Evolutionary conservation across 2,797 vertebrate genomes (phyloP), one percentile per base, ranked within the genome.

Genomic region (Zenarchopterus dispar): DNA sequence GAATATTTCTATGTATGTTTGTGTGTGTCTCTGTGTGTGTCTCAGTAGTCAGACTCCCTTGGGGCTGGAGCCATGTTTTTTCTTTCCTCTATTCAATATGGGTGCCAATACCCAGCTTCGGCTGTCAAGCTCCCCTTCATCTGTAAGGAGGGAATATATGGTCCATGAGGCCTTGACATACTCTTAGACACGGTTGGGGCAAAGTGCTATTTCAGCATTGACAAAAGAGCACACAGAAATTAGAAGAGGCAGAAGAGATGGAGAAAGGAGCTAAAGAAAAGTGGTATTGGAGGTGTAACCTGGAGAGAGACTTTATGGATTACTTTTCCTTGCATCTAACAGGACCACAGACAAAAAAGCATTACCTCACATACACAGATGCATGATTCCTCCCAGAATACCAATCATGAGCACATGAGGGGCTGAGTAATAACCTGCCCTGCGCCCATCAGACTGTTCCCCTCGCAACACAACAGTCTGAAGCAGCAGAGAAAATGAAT

Each of bases 251-350:
- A 36, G 33, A 36, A 13, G 33, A 36, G 26, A 22, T 13, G 1
- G 24, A 19, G 33, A 44, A 56, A 55, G 28, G 62, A 63, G 59
- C 45, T 55, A 50, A 36, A 36, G 6, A 36, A 13, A 36, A 36
- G 2, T 10, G 11, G 9, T 36, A 36, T 4, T 10, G 33, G 56
- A 62, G 57, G 41, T 50, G n/a, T 45, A 11, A 66, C 52, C 41
- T 62, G 71, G 46, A 56, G 67, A 73, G 67, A 60, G 56, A 65
- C 33, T 60, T 70, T 55, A 77, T 73, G 60, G 77, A 82, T 86
- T 81, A 73, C 28, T 56, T 72, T 70, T 73, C 39, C 41, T 70
- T 58, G 28, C 45, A 48, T 75, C 49, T 47, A 73, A 67, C 56
- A 56, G 56, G 47, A 43, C 26, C 50, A 33, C 70, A 69, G 44